Base-by-base conservation (phyloP, 2,888 invertebrate species). In the Cyaniris semiargus region DNA sequence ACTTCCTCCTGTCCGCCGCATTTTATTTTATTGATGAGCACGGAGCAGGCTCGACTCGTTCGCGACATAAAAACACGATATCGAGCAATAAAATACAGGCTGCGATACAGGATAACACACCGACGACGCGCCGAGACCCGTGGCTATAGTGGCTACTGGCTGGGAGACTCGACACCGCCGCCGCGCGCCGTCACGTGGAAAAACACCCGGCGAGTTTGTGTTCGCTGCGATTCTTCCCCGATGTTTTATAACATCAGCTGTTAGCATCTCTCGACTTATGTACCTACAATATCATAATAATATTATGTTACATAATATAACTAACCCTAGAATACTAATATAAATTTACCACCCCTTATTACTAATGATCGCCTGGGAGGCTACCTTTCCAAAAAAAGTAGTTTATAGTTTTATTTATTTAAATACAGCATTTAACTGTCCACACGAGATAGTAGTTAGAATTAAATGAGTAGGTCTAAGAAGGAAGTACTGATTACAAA, bases 1-100 rank as follows among this genome's bases (percentile, higher is more conserved):
- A 23, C 60, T 60, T 60, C 60, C 60, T 60, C 58, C 58, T 58
- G 58, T 21, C 58, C 58, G 58, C 58, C 56, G 56, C 56, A 58
- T 21, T 58, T 23, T 58, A 56, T 60, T 60, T 23, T 60, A 60
- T 23, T 60, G 23, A 60, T 60, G 23, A 60, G 60, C 10, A 23
- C 23, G 10, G 23, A 23, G 13, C 21, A 6, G 56, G 7, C 23
- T 60, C 10, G 21, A 60, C 60, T 23, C 60, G 60, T 60, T 21
- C 23, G 3, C 23, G 10, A 60, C 60, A 60, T 60, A 60, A 60
- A 60, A 60, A 60, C 60, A 60, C 21, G 23, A 60, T 23, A 23
- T 60, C 10, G 60, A 60, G 60, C 60, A 21, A 60, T 60, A 60
- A 21, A 13, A 13, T 23, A 60, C 23, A 60, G 3, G 10, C 10